These are phyloP conservation scores for Mesorhabditis belari DNA, from an alignment of 2,888 invertebrate species.

Conservation along the genomic window DNA sequence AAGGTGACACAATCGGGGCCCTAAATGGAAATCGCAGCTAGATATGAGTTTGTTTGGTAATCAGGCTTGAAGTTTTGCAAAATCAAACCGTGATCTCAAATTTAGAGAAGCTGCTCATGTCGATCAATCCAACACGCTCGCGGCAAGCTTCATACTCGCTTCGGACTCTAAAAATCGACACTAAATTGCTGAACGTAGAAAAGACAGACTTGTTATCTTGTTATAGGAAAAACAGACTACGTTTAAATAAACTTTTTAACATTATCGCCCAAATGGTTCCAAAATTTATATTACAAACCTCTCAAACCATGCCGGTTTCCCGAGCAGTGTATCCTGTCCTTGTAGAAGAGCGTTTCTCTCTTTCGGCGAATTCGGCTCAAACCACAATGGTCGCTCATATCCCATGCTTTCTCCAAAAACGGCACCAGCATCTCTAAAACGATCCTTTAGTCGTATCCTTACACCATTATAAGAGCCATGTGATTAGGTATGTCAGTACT, in stretches of 20 bases:
- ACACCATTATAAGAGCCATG: neutral
- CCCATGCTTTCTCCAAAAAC: constrained; percentile 96
- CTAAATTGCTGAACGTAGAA: neutral
- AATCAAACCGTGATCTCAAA: constrained; percentile 76
- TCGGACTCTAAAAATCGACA: constrained; percentile 70
- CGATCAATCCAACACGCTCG: constrained; percentile 82
- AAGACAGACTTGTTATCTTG: neutral
- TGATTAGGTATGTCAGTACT: neutral
- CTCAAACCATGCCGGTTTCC: constrained; percentile 75
- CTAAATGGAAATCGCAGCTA: constrained; percentile 13
- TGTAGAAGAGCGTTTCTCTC: constrained; percentile 55
- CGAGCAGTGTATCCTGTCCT: constrained; percentile 75
- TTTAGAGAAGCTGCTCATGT: constrained; percentile 95
- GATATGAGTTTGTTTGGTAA: neutral
- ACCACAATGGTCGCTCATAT: constrained; percentile 89
- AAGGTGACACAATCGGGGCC: constrained; percentile 73
- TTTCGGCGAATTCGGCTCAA: constrained; percentile 61
- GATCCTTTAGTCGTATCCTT: neutral
- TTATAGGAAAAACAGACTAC: no score
- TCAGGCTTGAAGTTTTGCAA: neutral
- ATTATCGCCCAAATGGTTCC: neutral
- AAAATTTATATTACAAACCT: no score
- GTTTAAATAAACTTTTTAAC: neutral
- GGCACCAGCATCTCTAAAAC: constrained; percentile 73
- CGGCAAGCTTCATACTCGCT: constrained; percentile 86